These are phyloP conservation scores for Apotomis capreana DNA, from an alignment of 2,888 invertebrate genomes.

Conservation along the genomic window DNA sequence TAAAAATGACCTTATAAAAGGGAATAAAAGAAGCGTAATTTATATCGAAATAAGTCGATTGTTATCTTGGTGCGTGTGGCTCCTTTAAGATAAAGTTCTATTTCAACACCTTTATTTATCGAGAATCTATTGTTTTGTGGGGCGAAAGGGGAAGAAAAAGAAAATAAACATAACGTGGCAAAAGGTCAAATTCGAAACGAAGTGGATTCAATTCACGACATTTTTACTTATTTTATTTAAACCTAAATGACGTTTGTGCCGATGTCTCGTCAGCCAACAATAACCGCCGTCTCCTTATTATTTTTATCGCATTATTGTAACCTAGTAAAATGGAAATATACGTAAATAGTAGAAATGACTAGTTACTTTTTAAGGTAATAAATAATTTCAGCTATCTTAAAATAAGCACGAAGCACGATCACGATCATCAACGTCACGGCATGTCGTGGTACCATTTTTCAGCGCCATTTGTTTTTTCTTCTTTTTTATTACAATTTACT, in stretches of 20 bases:
- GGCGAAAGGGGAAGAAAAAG: background rate
- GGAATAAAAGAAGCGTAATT: constrained; percentile 60
- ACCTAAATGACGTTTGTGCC: background rate
- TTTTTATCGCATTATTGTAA: too few relatives aligned
- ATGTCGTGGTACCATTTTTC: too few relatives aligned
- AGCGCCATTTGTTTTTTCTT: too few relatives aligned
- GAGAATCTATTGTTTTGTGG: constrained; percentile 2
- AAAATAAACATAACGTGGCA: background rate
- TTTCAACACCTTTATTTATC: background rate
- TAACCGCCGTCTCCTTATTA: too few relatives aligned
- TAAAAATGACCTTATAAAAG: constrained; percentile 61
- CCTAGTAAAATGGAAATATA: too few relatives aligned
- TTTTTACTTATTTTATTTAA: background rate
- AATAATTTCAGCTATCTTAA: too few relatives aligned
- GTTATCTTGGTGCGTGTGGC: constrained; percentile 52
- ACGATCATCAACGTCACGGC: too few relatives aligned
- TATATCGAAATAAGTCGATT: constrained; percentile 55
- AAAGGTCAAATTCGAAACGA: background rate
- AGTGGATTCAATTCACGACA: background rate
- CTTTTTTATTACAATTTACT: too few relatives aligned
- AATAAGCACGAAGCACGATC: too few relatives aligned
- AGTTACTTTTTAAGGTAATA: too few relatives aligned
- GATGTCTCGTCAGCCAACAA: too few relatives aligned
- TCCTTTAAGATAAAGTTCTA: constrained; percentile 13
- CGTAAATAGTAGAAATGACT: too few relatives aligned